Evolutionary conservation across 1,140 invertebrate genomes (phyloP).

Genomic region (Sweltsa coloradensis): DNA sequence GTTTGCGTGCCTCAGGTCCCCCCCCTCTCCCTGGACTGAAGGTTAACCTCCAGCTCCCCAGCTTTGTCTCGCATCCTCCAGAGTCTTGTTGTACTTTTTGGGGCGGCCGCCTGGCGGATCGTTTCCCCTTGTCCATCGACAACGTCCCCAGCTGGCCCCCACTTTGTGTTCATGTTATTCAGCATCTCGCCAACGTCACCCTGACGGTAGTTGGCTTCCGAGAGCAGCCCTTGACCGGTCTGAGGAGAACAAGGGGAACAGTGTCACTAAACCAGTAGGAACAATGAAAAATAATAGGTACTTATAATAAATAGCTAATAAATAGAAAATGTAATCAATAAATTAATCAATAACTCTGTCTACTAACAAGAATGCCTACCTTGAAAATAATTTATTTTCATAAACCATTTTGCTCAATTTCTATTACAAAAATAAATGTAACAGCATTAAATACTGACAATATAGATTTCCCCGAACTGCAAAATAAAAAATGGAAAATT

Average conservation of each 20-base stretch:
- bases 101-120: constrained; percentile 67
- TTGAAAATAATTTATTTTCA: too few relatives aligned
- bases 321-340: too few relatives aligned
- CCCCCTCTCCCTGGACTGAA: constrained; percentile 69
- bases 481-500: too few relatives aligned
- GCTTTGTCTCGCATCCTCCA: constrained; percentile 73
- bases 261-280: too few relatives aligned
- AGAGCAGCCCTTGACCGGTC: constrained; percentile 53
- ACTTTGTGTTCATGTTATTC: constrained; percentile 54
- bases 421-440: too few relatives aligned
- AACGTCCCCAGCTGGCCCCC: constrained; percentile 53
- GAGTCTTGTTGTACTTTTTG: constrained; percentile 58
- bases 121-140: constrained; percentile 73
- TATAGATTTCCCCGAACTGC: constrained; percentile 72
- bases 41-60: constrained; percentile 57
- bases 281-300: too few relatives aligned
- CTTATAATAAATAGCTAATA: too few relatives aligned
- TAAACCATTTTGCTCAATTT: too few relatives aligned
- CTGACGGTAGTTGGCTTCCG: constrained; percentile 53
- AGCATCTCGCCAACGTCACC: constrained; percentile 51
- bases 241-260: too few relatives aligned
- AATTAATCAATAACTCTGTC: too few relatives aligned
- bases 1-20: constrained; percentile 75
- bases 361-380: too few relatives aligned
- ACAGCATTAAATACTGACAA: too few relatives aligned